phyloP scores from a whole-genome alignment of 2,113 vertebrate genomes.

The Sardina pilchardus region DNA sequence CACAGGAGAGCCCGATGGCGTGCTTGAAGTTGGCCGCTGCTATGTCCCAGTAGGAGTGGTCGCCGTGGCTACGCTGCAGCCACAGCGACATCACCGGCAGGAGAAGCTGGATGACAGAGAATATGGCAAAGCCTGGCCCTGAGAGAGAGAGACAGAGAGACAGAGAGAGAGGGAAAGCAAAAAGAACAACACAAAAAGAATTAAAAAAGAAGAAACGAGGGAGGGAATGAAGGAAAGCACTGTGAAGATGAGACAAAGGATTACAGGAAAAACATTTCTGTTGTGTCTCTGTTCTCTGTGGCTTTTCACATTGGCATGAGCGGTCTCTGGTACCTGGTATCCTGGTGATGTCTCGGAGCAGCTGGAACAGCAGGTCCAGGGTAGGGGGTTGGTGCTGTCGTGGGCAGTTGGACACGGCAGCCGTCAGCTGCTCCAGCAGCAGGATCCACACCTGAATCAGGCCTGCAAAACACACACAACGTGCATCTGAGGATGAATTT shows the following conservation, averaged over 20 bases:
- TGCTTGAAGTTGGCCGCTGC: slow-evolving; percentile 97
- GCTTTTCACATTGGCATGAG: background rate
- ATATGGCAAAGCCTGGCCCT: slow-evolving; percentile 97
- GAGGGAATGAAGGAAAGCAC: too few relatives aligned
- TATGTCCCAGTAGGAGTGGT: slow-evolving; percentile 93
- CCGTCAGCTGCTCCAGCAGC: slow-evolving; percentile 91
- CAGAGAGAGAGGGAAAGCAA: background rate
- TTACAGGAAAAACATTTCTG: too few relatives aligned
- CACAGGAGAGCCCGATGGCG: slow-evolving; percentile 92
- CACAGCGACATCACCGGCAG: slow-evolving; percentile 96
- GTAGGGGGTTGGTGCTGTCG: slow-evolving; percentile 95
- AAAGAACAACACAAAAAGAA: background rate
- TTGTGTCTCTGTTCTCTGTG: too few relatives aligned
- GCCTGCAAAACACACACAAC: slow-evolving; percentile 69
- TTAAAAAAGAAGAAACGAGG: too few relatives aligned
- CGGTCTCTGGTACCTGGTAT: slow-evolving; percentile 76
- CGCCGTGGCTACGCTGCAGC: slow-evolving; percentile 90
- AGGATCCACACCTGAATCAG: slow-evolving; percentile 96
- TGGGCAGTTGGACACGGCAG: slow-evolving; percentile 93
- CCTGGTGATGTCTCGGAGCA: slow-evolving; percentile 85
- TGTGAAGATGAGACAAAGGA: too few relatives aligned
- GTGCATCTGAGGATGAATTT: background rate
- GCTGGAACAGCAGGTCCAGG: slow-evolving; percentile 88
- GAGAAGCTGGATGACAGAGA: slow-evolving; percentile 91
- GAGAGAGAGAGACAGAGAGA: background rate